Base-by-base conservation (phyloP, 2,797 vertebrate species). In the Pseudochromis fuscus region DNA sequence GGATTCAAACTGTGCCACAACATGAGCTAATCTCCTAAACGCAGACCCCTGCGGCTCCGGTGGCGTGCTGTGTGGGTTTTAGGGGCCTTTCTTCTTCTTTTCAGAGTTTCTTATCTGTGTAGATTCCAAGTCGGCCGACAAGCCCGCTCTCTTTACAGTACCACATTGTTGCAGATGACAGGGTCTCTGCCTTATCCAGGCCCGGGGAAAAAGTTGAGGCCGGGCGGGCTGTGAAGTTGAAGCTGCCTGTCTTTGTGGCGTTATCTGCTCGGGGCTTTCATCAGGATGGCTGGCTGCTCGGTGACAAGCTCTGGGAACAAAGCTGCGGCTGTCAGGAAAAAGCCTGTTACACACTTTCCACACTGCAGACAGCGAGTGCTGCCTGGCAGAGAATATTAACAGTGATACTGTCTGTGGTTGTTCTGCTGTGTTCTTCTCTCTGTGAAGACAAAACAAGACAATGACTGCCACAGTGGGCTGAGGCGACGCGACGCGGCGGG, bases 251-350 rank as follows among this genome's bases (percentile, higher is more conserved):
- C 66, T 82, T 81, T 79, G 82, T 82, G 75, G 72, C 16, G 38
- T 76, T 89, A 87, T 90, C 86, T 83, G 79, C 73, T 86, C 23
- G 21, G 71, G 49, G 85, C 83, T 88, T 89, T 87, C 79, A 87
- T 85, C 87, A 72, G 66, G 13, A 49, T 5, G 62, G 67, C 74
- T 80, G 70, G 76, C 83, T 69, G 83, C 75, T 79, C 74, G 6
- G 68, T 77, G 81, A 83, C 72, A 53, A 76, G 75, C 79, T 63
- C 31, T 21, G 66, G 84, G 81, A 87, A 87, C 86, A 90, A 88
- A 88, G 86, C 86, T 64, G 62, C 8, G 52, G 81, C 84, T 88
- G 80, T 89, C 82, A 83, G 75, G 57, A 72, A 75, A 77, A 82
- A 81, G 74, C 71, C 76, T 42, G 72, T 82, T 79, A 72, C 69